Evolutionary conservation across 2,888 invertebrate genomes (phyloP), one percentile per base, ranked within the genome.

Genomic region (Pristionchus maxplancki): DNA sequence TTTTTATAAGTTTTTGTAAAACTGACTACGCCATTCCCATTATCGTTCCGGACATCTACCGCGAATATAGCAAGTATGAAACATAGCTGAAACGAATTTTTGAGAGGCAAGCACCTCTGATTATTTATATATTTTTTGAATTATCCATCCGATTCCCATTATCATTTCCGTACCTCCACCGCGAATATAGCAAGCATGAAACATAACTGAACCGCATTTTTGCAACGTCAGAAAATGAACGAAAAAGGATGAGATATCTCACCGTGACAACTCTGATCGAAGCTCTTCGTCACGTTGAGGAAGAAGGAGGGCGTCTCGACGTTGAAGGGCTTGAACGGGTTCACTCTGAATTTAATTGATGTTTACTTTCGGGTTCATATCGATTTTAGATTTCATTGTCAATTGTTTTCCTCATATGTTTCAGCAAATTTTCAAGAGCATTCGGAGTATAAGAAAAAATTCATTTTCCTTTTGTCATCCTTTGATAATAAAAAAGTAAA

Each of bases 251-350:
- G 20, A 71, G 24, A 9, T 28, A 24, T 17, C 74, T 50, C 24
- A 88, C 88, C 88, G 34, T 88, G 88, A 40, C 88, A 88, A 24
- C 67, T 64, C 81, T 88, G 88, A 24, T 88, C 88, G 81, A 88
- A 88, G 28, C 44, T 44, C 37, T 17, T 11, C 31, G 88, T 88
- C 24, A 62, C 88, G 44, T 88, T 88, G 88, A 88, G 34, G 48
- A 88, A 88, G 88, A 88, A 88, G n/a, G 37, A 37, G 40, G 88
- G 88, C 24, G 88, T 88, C 62, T 88, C 88, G n/a, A 81, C 58
- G 20, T 53, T 53, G 81, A 88, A 78, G 4, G 78, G 78, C 44
- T 87, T 87, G 71, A 87, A 87, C 20, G 86, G 86, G 48, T 87
- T 87, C 1, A 71, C 67, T 34, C 86, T 67, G 37, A n/a, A 71